Conservation (phyloP, 2,113 vertebrate genomes). For the Carassius gibelio region DNA sequence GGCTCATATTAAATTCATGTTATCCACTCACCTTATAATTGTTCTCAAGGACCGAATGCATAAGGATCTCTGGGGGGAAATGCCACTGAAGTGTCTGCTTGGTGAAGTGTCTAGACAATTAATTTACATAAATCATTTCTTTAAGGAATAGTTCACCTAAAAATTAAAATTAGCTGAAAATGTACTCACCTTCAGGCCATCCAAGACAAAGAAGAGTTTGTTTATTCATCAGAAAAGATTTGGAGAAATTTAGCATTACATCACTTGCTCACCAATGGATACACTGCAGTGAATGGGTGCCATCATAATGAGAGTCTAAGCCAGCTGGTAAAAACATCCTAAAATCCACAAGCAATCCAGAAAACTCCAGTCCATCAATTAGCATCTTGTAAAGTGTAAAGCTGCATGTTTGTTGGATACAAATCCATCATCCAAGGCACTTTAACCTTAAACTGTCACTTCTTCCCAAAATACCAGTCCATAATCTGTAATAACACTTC, state of each 20-base stretch:
- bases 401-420: no score
- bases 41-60: constrained; percentile 37
- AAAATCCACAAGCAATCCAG: not conserved
- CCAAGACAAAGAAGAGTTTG: not conserved
- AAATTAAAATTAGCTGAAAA: not conserved
- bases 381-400: no score
- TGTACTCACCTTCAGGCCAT: not conserved
- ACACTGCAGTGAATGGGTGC: not conserved
- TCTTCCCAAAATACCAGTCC: no score
- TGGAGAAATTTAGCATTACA: not conserved
- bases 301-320: not conserved
- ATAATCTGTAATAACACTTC: no score
- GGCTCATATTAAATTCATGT: constrained; percentile 16
- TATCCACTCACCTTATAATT: constrained; percentile 13
- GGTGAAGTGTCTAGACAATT: not conserved
- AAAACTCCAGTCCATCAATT: not conserved
- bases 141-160: not conserved
- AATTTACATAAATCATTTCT: not conserved
- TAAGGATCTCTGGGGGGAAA: not conserved
- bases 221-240: not conserved
- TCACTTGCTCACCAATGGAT: not conserved
- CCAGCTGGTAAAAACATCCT: not conserved
- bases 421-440: no score
- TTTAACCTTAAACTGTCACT: no score
- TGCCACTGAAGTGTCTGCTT: not conserved